Evolutionary conservation across 2,888 invertebrate genomes (phyloP).

Genomic region (Tyria jacobaeae): DNA sequence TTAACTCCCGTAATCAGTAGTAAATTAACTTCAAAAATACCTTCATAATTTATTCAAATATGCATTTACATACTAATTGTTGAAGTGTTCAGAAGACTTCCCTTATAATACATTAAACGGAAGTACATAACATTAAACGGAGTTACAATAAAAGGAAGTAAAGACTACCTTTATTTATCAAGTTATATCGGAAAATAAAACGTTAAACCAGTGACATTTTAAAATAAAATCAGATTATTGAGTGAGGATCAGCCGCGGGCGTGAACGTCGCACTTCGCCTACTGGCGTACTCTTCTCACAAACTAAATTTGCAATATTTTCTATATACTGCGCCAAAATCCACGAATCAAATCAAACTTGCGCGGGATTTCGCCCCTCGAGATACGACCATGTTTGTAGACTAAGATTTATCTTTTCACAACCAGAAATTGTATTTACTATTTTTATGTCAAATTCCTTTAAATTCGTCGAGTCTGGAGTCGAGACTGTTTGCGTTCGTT

Average conservation of each 20-base stretch:
- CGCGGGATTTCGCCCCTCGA: constrained; percentile 65
- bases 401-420: constrained; percentile 73
- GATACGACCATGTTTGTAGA: constrained; percentile 66
- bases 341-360: constrained; percentile 78
- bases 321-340: constrained; percentile 66
- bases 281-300: constrained; percentile 43
- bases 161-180: too few relatives aligned
- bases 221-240: constrained; percentile 40
- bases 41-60: too few relatives aligned
- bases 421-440: constrained; percentile 76
- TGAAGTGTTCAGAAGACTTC: too few relatives aligned
- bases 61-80: too few relatives aligned
- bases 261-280: constrained; percentile 20
- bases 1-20: too few relatives aligned
- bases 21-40: neutral
- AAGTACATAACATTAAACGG: too few relatives aligned
- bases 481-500: constrained; percentile 56
- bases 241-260: constrained; percentile 26
- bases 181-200: constrained; percentile 11
- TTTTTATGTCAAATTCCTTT: constrained; percentile 70
- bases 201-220: constrained; percentile 21
- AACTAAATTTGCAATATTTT: constrained; percentile 75
- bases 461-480: constrained; percentile 57
- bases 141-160: too few relatives aligned
- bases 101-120: too few relatives aligned